Evolutionary conservation across 2,113 vertebrate genomes (phyloP).

Genomic region (Calyptommatus sinebrachiatus): DNA sequence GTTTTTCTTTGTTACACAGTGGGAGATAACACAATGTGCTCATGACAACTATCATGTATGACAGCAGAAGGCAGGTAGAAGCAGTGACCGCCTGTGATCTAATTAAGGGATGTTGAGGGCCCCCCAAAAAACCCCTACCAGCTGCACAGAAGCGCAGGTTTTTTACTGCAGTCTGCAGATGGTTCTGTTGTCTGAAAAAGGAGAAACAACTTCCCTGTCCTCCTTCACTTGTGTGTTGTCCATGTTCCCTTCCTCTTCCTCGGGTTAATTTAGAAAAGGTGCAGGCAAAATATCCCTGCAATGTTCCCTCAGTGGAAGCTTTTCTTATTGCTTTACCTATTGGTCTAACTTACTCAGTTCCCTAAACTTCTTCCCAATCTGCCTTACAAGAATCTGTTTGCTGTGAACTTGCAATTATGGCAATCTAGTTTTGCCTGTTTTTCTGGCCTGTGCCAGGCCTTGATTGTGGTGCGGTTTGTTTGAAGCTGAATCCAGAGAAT

Average conservation of each 20-base stretch:
- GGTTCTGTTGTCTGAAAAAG: slow-evolving; percentile 16
- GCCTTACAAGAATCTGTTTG: background rate
- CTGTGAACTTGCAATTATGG: background rate
- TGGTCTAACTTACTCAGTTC: background rate
- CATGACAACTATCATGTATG: background rate
- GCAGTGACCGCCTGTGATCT: slow-evolving; percentile 57
- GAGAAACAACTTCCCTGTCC: background rate
- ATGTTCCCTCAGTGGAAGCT: background rate
- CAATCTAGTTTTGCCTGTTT: background rate
- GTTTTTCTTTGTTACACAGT: background rate
- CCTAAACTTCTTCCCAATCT: background rate
- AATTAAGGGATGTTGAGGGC: slow-evolving; percentile 50
- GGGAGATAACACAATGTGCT: background rate
- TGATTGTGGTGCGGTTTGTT: background rate
- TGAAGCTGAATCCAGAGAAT: background rate
- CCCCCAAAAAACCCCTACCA: slow-evolving; percentile 33
- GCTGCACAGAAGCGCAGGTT: slow-evolving; percentile 2
- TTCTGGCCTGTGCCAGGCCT: background rate
- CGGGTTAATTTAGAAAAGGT: background rate
- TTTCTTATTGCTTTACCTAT: background rate
- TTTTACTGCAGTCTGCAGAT: slow-evolving; percentile 37
- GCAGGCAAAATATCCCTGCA: background rate
- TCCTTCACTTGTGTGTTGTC: accelerated
- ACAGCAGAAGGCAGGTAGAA: slow-evolving; percentile 48
- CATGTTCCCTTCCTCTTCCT: background rate